These are phyloP conservation scores for Trichogramma dendrolimi DNA, from an alignment of 2,888 invertebrate genomes.

Conservation along the genomic window DNA sequence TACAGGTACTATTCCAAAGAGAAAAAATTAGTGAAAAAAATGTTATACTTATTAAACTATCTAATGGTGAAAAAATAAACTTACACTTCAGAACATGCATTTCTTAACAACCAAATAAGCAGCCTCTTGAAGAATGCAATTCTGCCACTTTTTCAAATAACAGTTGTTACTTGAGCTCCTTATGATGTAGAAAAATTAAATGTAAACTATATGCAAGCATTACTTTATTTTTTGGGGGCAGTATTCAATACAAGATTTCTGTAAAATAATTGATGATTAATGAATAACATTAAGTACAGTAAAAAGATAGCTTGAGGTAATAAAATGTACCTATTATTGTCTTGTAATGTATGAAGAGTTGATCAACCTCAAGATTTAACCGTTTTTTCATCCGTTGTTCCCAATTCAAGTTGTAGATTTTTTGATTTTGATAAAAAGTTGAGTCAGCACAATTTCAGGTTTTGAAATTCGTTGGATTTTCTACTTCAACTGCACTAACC, in stretches of 20 bases:
- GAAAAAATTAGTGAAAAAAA: conserved; percentile 32
- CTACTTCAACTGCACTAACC: too few species aligned
- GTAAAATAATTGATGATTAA: too few species aligned
- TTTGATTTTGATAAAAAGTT: too few species aligned
- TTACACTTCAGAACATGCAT: conserved; percentile 82
- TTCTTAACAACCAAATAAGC: conserved; percentile 83
- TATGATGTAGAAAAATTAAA: conserved; percentile 77
- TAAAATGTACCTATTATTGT: conserved; percentile 45
- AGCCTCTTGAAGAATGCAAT: conserved; percentile 72
- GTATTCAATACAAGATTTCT: conserved; percentile 51
- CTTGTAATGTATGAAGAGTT: conserved; percentile 69
- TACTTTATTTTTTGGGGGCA: conserved; percentile 68
- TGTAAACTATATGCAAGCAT: conserved; percentile 76
- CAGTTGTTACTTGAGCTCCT: conserved; percentile 86
- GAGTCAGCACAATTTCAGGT: too few species aligned
- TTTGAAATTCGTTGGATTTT: too few species aligned
- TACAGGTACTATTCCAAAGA: conserved; percentile 64
- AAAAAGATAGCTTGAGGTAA: conserved; percentile 1
- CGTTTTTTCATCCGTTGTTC: too few species aligned
- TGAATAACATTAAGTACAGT: conserved; percentile 11
- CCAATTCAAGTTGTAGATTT: too few species aligned
- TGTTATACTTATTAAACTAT: conserved; percentile 33
- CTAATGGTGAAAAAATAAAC: conserved; percentile 10
- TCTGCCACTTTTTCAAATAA: conserved; percentile 78
- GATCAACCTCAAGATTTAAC: conserved; percentile 75